These are phyloP conservation scores for Drosophila nebulosa DNA, from an alignment of 1,140 invertebrate species.

Conservation along the genomic window DNA sequence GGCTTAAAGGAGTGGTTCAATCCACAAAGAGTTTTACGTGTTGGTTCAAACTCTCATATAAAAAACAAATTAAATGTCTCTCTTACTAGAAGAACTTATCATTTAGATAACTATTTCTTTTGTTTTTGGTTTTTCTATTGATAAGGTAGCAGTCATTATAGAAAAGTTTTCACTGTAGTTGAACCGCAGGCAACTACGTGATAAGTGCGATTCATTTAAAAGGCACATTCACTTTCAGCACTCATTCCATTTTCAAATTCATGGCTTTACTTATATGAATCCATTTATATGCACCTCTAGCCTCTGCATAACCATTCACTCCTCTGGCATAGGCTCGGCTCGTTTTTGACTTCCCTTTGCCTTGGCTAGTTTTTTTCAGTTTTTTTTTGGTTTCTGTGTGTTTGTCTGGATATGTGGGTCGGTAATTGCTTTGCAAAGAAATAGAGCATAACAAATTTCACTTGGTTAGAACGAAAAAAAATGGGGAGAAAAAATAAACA, in stretches of 20 bases:
- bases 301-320: neutral
- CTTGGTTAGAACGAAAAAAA: constrained; percentile 53
- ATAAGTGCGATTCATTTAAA: constrained; percentile 60
- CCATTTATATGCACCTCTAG: constrained; percentile 52
- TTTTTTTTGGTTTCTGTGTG: constrained; percentile 47
- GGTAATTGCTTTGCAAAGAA: constrained; percentile 77
- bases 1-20: no score
- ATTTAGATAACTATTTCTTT: no score
- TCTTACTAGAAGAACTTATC: no score
- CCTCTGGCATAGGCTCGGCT: constrained; percentile 24
- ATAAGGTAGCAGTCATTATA: constrained; percentile 16
- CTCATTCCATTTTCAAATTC: neutral
- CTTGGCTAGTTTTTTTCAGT: constrained; percentile 5
- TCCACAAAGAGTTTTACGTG: no score
- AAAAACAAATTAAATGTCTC: no score
- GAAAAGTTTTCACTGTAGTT: constrained; percentile 39
- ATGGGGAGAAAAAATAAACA: neutral
- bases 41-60: no score
- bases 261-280: constrained; percentile 20
- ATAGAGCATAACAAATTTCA: constrained; percentile 78
- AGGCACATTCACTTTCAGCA: constrained; percentile 47
- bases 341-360: constrained; percentile 2
- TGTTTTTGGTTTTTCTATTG: constrained; percentile 5
- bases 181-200: constrained; percentile 28
- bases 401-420: constrained; percentile 65